Percentiles rank a stretch among this genome's conserved stretches.
Conservation (phyloP, 1,140 invertebrate species). For the Neodiprion pinetum region DNA sequence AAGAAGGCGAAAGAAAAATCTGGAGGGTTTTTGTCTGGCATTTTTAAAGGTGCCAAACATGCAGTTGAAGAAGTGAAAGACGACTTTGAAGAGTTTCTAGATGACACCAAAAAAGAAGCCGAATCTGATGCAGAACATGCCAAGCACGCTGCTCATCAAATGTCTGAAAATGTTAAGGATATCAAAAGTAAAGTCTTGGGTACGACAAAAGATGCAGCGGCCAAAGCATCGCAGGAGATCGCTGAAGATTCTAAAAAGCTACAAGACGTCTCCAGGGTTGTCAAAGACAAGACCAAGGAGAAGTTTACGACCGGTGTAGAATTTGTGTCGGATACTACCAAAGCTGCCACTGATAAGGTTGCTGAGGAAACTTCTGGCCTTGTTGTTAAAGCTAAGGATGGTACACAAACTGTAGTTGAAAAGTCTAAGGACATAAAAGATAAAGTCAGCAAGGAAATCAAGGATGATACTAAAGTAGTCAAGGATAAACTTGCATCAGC, state of each 20-base stretch:
- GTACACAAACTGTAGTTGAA: background rate
- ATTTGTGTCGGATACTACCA: background rate
- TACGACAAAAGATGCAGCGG: background rate
- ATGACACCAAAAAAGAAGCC: slow-evolving; percentile 23
- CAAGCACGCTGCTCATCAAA: background rate
- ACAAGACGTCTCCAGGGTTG: slow-evolving; percentile 18
- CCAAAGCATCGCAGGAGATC: background rate
- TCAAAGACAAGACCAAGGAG: slow-evolving; percentile 7
- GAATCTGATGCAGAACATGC: slow-evolving; percentile 7
- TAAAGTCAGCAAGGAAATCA: slow-evolving; percentile 18
- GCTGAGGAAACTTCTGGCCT: background rate
- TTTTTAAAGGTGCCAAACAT: slow-evolving; percentile 25
- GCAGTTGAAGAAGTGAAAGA: slow-evolving; percentile 11
- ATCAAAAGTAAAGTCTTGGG: background rate
- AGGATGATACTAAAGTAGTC: slow-evolving; percentile 24
- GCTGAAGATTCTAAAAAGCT: slow-evolving; percentile 22
- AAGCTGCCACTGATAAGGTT: background rate
- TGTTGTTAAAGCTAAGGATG: background rate
- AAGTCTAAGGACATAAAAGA: slow-evolving; percentile 8
- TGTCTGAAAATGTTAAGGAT: background rate
- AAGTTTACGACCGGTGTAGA: background rate
- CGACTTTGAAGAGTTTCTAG: slow-evolving; percentile 3
- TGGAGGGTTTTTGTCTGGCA: slow-evolving; percentile 26
- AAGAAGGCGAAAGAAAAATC: slow-evolving; percentile 28
- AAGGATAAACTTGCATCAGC: slow-evolving; percentile 20